These are phyloP conservation scores for Diabrotica undecimpunctata DNA, from an alignment of 1,140 invertebrate species.

Conservation along the genomic window DNA sequence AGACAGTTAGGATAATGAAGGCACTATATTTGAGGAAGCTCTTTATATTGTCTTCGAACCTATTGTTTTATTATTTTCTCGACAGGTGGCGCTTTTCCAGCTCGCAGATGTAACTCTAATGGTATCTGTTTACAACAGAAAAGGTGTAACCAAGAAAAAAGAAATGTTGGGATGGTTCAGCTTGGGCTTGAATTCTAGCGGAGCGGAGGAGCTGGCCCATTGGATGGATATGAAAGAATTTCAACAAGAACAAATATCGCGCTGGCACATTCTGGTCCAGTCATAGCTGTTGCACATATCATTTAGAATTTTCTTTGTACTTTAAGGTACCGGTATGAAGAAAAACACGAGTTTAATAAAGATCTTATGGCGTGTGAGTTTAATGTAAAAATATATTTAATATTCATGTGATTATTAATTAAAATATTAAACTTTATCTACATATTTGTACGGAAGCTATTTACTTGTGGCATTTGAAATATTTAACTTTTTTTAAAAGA, in stretches of 20 bases:
- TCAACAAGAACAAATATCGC: constrained; percentile 65
- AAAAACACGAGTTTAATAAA: too few relatives aligned
- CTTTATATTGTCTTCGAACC: neutral
- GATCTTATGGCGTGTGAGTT: too few relatives aligned
- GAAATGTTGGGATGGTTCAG: constrained; percentile 97
- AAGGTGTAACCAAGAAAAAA: constrained; percentile 86
- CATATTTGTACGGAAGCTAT: too few relatives aligned
- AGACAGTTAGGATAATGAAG: too few relatives aligned
- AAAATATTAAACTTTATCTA: too few relatives aligned
- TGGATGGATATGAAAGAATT: constrained; percentile 87
- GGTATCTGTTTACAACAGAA: constrained; percentile 87
- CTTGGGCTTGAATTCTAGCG: constrained; percentile 84
- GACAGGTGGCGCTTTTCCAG: constrained; percentile 88
- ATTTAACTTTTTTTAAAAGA: too few relatives aligned
- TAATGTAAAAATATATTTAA: too few relatives aligned
- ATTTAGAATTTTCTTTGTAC: neutral
- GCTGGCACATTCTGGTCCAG: constrained; percentile 70
- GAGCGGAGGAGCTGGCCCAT: constrained; percentile 87
- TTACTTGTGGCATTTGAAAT: too few relatives aligned
- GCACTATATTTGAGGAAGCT: too few relatives aligned
- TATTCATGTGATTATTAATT: too few relatives aligned
- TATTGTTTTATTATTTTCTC: constrained; percentile 9
- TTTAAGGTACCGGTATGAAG: too few relatives aligned
- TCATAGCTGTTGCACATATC: constrained; percentile 41
- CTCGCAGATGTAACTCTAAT: constrained; percentile 92